Conservation (phyloP, 2,797 vertebrate genomes). For the Melanotaenia pygmaea region DNA sequence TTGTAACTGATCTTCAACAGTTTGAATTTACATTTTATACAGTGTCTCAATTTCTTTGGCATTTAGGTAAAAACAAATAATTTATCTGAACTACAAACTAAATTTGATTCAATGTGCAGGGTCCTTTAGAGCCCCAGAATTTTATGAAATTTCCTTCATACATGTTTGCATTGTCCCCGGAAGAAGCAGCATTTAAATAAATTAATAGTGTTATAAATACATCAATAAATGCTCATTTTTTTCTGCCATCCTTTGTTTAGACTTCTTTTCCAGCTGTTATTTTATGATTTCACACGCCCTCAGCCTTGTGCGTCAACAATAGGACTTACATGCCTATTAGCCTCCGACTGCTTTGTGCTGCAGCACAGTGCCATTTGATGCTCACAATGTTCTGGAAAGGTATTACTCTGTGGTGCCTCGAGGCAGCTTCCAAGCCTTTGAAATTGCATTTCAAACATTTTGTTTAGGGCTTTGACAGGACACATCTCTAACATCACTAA, state of each 20-base stretch:
- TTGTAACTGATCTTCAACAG: too few species aligned
- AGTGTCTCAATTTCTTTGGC: too few species aligned
- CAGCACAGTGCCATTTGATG: constrained; percentile 46
- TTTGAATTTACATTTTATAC: too few species aligned
- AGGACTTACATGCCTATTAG: constrained; percentile 46
- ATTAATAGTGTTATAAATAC: neutral
- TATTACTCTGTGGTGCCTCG: constrained; percentile 55
- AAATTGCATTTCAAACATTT: constrained; percentile 71
- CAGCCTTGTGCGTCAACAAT: constrained; percentile 29
- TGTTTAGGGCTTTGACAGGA: constrained; percentile 68
- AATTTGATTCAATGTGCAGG: constrained; percentile 21
- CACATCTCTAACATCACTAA: constrained; percentile 52
- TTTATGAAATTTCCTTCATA: neutral
- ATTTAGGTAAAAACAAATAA: too few species aligned
- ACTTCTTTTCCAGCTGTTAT: neutral
- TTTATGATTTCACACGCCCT: constrained; percentile 15
- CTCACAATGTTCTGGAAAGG: constrained; percentile 37
- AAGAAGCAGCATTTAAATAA: neutral
- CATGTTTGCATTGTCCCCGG: neutral
- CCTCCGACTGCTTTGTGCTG: constrained; percentile 48
- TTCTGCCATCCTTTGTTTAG: neutral
- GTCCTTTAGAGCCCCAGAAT: neutral
- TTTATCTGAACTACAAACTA: neutral
- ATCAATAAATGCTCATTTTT: too few species aligned
- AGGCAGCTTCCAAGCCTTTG: constrained; percentile 63